These are phyloP conservation scores for Anastrepha obliqua DNA, from an alignment of 1,140 invertebrate genomes.

Conservation along the genomic window DNA sequence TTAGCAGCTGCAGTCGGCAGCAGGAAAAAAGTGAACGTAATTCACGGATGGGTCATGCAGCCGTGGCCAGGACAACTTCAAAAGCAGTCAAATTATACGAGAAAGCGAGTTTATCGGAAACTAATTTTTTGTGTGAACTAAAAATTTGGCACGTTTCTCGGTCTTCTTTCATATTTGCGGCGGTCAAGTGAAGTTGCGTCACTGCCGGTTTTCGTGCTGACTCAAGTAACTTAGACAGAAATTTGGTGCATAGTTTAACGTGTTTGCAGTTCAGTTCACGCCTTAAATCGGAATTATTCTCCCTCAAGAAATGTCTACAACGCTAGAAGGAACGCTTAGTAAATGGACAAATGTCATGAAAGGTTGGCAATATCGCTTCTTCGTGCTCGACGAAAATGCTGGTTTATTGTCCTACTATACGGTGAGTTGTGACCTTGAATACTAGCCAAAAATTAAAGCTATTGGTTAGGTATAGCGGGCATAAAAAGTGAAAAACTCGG, in stretches of 20 bases:
- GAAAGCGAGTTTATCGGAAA: not conserved
- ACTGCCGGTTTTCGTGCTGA: slow-evolving; percentile 12
- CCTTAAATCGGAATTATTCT: not conserved
- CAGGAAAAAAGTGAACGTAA: not conserved
- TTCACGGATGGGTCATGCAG: not conserved
- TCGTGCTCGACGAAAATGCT: slow-evolving; percentile 96
- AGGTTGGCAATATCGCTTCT: slow-evolving; percentile 99
- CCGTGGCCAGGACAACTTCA: not conserved
- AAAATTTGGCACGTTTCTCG: not conserved
- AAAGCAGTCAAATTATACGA: not conserved
- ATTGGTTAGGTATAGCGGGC: not conserved
- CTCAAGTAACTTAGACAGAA: slow-evolving; percentile 3
- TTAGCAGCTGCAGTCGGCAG: not conserved
- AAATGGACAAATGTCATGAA: slow-evolving; percentile 99
- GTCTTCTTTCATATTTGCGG: not conserved
- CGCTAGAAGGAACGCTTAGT: slow-evolving; percentile 97
- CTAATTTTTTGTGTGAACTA: not conserved
- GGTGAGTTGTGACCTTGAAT: slow-evolving; percentile 79
- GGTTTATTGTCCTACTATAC: slow-evolving; percentile 97
- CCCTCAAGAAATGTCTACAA: slow-evolving; percentile 63
- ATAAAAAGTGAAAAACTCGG: not conserved
- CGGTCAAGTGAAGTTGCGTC: slow-evolving; percentile 16
- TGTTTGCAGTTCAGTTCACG: not conserved
- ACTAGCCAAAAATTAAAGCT: slow-evolving; percentile 20
- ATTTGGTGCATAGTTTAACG: not conserved